Evolutionary conservation across 1,140 invertebrate species (phyloP).

Genomic region (Coenobita brevimanus): DNA sequence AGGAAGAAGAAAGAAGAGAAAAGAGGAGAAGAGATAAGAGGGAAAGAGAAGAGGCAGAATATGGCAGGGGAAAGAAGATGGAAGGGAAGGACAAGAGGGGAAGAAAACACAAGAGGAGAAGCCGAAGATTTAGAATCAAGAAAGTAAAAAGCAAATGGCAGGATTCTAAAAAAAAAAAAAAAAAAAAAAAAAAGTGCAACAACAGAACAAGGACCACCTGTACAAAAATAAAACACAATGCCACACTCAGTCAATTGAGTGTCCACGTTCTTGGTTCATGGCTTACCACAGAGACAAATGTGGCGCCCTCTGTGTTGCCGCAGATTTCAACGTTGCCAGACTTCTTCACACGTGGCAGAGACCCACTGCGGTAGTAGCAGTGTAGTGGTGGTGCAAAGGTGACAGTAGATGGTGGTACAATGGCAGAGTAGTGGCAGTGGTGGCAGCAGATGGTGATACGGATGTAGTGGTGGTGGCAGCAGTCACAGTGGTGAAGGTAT

Average conservation of each 20-base stretch:
- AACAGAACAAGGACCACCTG: slow-evolving; percentile 11
- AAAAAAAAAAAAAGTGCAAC: too few species aligned
- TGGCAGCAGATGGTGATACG: background rate
- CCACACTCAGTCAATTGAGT: background rate
- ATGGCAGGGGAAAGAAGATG: too few species aligned
- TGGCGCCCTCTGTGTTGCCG: slow-evolving; percentile 52
- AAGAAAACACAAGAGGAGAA: too few species aligned
- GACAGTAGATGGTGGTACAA: background rate
- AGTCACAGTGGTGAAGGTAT: background rate
- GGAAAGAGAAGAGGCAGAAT: too few species aligned
- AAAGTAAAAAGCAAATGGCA: too few species aligned
- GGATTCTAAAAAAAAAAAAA: too few species aligned
- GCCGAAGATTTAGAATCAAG: too few species aligned
- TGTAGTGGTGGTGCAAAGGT: background rate
- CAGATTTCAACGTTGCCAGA: slow-evolving; percentile 26
- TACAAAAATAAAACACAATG: background rate
- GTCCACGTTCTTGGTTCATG: background rate
- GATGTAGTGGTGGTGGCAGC: too few species aligned
- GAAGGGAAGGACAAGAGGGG: too few species aligned
- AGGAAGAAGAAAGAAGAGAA: too few species aligned
- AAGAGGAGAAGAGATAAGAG: too few species aligned
- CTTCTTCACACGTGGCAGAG: slow-evolving; percentile 45
- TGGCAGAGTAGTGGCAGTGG: background rate
- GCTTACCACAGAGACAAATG: slow-evolving; percentile 60
- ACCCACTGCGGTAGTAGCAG: slow-evolving; percentile 37